A percentile compares a stretch with the other conserved stretches of the same genome.
Evolutionary conservation across 2,797 vertebrate genomes (phyloP).

Genomic region (Chloroceryle inda): DNA sequence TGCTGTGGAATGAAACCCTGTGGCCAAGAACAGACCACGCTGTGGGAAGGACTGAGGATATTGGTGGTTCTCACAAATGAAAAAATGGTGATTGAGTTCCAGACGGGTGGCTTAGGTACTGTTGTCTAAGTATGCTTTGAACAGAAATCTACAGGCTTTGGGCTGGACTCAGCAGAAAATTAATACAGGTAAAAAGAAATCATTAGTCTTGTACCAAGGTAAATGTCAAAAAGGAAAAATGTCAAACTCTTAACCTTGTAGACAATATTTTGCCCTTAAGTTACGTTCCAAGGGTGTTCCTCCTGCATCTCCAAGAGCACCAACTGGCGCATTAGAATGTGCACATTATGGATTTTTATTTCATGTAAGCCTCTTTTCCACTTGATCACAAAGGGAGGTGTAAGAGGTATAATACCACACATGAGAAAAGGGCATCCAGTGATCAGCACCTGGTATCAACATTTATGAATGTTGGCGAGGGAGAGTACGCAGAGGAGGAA

Average conservation of each 20-base stretch:
- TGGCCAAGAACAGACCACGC: slow-evolving; percentile 29
- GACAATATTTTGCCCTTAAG: neutral
- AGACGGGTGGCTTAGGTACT: neutral
- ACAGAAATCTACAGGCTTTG: neutral
- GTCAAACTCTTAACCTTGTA: neutral
- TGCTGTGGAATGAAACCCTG: slow-evolving; percentile 22
- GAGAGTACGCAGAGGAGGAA: neutral
- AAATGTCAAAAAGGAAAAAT: neutral
- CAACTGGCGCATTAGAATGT: neutral
- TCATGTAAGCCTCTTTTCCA: neutral
- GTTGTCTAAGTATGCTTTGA: neutral
- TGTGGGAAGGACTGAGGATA: neutral
- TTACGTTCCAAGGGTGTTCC: neutral
- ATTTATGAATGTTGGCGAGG: neutral
- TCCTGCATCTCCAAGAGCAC: neutral
- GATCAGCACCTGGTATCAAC: neutral
- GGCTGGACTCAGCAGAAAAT: neutral
- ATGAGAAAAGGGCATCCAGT: neutral
- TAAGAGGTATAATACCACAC: neutral
- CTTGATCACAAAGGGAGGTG: neutral
- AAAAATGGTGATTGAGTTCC: neutral
- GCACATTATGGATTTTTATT: neutral
- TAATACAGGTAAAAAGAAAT: neutral
- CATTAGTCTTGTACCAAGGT: neutral
- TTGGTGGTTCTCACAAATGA: neutral